Base-by-base conservation (phyloP, 2,888 invertebrate species). In the Eledona agricola region DNA sequence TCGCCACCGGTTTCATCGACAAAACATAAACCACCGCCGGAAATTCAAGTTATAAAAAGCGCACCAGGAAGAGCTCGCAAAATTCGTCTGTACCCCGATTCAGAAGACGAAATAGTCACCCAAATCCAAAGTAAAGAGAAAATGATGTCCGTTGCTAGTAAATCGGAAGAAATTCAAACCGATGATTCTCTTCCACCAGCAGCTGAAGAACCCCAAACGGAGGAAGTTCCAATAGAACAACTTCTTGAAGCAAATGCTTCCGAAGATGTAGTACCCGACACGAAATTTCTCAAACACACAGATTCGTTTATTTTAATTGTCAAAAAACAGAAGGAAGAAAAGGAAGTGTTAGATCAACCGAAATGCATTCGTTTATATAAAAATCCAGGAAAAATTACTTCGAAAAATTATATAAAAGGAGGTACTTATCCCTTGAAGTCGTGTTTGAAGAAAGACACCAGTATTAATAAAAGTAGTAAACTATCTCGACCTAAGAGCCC, bases 231-330 rank as follows among this genome's bases (percentile, higher is more conserved):
- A 35, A 38, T 16, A 5, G 42, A 60, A 31, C 17, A 17, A 15
- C n/a, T 11, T n/a, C 16, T 12, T 23, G 45, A 38, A 7, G 25
- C n/a, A 15, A 40, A 46, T 32, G 29, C 16, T 15, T 22, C 3
- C 5, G 20, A 51, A 23, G 31, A 46, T 7, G 50, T 37, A n/a
- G 42, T 34, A 15, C 16, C 13, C n/a, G 51, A 51, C 23, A 53
- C n/a, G 7, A 43, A 34, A 37, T 50, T 59, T 45, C 45, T 71
- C 4, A 64, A 65, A 40, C 71, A 71, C 42, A 72, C 69, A 6
- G 72, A 72, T 60, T 73, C 73, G 7, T 64, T 71, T 26, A 67
- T 71, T 38, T 58, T 72, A 7, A 60, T 56, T 22, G 66, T 59
- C 13, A 71, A 65, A 43, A 72, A 69, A 32, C 67, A 71, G 51